Base-by-base conservation (phyloP, 2,888 invertebrate genomes). In the Nemotelus nigrinus region DNA sequence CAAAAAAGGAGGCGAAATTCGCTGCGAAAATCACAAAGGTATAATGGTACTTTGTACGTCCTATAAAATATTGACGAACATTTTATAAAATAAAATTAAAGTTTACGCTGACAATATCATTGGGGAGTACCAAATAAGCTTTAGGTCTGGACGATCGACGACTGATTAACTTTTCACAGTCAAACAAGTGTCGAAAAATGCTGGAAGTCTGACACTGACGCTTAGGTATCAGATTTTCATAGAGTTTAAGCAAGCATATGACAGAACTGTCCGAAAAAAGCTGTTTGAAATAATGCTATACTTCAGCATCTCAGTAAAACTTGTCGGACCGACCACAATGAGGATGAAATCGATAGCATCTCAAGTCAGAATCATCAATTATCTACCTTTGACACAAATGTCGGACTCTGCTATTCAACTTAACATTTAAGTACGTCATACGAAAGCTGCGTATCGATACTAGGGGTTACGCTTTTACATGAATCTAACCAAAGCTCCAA, bases 21-120 rank as follows among this genome's bases (percentile, higher is more conserved):
- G 41, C 4, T 76, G 76, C 47, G 47, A 58, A n/a, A 76, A 76
- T 45, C 68, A 76, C 53, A 43, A 68, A n/a, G 76, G 68, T 53
- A 76, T 68, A 25, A 25, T 43, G 5, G 2, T 76, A n/a, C 41
- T 76, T 25, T 58, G 50, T 58, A 58, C 47, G 58, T 44, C 67
- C 43, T 68, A 76, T 25, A 68, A 76, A 39, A 58, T 58, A 25
- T 44, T 76, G 45, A 3, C 76, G 41, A 76, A 63, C 25, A 58
- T 76, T 68, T 10, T 76, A 41, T 39, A 53, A 48, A 58, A 76
- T 7, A 67, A 10, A 67, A 45, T 76, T 41, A 63, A 68, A 47
- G 39, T 10, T 39, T 76, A 57, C 45, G 64, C 64, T 48, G 75
- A 64, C 41, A 63, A 44, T 25, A 10, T 64, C 63, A 76, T 76